Evolutionary conservation across 2,797 vertebrate species (phyloP).

Genomic region (Adrianichthys oophorus): DNA sequence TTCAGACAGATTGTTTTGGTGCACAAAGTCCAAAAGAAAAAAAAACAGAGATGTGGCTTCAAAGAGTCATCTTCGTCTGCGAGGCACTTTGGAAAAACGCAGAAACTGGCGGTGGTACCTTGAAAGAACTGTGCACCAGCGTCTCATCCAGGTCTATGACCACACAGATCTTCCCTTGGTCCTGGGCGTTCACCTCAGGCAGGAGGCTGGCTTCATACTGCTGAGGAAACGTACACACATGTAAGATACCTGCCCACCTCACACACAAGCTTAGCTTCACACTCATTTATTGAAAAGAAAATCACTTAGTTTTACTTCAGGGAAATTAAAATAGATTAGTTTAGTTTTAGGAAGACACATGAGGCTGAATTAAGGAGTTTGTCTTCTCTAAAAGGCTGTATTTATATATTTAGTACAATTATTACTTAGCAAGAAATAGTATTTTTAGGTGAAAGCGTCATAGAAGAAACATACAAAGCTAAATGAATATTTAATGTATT

Average conservation of each 20-base stretch:
- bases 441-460: slow-evolving; percentile 9
- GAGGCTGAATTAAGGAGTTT: not conserved
- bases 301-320: slow-evolving; percentile 3
- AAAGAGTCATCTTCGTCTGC: no score
- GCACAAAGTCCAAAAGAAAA: not conserved
- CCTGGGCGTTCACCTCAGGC: slow-evolving; percentile 82
- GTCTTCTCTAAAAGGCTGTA: slow-evolving; percentile 1
- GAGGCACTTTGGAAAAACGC: no score
- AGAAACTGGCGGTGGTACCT: slow-evolving; percentile 71
- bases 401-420: slow-evolving; percentile 14
- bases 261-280: no score
- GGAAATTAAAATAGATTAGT: slow-evolving; percentile 27
- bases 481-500: slow-evolving; percentile 41
- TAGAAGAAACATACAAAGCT: not conserved
- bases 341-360: slow-evolving; percentile 2
- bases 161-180: slow-evolving; percentile 87
- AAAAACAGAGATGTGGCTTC: no score
- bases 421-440: not conserved
- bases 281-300: no score
- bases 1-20: slow-evolving; percentile 22
- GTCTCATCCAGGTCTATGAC: slow-evolving; percentile 91
- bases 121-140: slow-evolving; percentile 88
- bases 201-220: slow-evolving; percentile 81
- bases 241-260: not conserved
- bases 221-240: slow-evolving; percentile 59